phyloP scores from a whole-genome alignment of 1,140 invertebrate genomes.

The Hyphantria cunea region DNA sequence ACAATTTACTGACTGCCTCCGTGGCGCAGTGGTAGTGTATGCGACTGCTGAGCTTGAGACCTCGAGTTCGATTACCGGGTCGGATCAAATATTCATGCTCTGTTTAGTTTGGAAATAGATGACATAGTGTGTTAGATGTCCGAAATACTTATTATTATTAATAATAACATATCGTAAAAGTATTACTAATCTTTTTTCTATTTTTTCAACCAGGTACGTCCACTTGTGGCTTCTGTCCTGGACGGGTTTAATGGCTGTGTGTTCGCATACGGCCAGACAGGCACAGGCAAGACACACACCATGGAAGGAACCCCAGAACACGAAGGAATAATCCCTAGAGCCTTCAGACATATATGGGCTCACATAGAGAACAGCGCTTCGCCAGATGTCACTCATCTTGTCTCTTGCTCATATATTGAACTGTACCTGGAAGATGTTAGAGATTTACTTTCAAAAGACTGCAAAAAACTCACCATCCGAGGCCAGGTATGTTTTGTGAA shows the following conservation, averaged over 20 bases:
- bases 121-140: too few species aligned
- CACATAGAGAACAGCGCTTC: constrained; percentile 91
- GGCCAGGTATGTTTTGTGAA: constrained; percentile 63
- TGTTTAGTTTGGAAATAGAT: too few species aligned
- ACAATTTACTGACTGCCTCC: too few species aligned
- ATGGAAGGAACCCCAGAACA: constrained; percentile 93
- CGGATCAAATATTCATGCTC: too few species aligned
- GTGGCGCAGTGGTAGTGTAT: too few species aligned
- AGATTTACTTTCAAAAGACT: constrained; percentile 94
- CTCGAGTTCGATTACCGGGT: too few species aligned
- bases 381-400: constrained; percentile 94
- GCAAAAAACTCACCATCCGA: constrained; percentile 78
- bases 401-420: constrained; percentile 96
- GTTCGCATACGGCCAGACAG: constrained; percentile 98
- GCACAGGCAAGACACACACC: constrained; percentile 96
- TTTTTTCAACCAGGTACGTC: constrained; percentile 85
- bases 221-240: constrained; percentile 97
- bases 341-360: constrained; percentile 97
- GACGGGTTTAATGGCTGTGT: constrained; percentile 98
- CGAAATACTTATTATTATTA: too few species aligned
- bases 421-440: constrained; percentile 97
- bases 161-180: too few species aligned
- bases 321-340: constrained; percentile 95
- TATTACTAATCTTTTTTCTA: too few species aligned
- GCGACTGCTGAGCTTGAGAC: too few species aligned